Percentiles rank a stretch among this genome's conserved stretches.
These are phyloP conservation scores for Hiodon alosoides DNA, from an alignment of 2,113 vertebrate genomes.

Conservation along the genomic window DNA sequence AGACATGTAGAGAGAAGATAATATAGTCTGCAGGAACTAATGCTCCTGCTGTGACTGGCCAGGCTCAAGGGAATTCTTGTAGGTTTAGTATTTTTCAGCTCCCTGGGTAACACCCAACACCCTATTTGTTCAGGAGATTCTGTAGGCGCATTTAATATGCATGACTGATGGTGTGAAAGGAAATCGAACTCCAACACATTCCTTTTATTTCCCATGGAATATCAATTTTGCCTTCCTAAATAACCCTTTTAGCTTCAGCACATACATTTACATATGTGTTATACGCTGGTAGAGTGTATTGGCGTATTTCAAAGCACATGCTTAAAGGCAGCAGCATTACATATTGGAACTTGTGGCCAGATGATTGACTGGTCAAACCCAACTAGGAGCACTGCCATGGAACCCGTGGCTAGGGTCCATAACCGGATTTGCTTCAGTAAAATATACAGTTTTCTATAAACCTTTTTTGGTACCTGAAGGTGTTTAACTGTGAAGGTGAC, in stretches of 20 bases:
- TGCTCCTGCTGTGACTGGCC: conserved; percentile 39
- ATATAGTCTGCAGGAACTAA: conserved; percentile 37
- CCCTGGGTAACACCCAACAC: conserved; percentile 21
- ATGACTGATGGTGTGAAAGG: not conserved
- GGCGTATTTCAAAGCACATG: too few relatives aligned
- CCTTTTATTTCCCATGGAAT: not conserved
- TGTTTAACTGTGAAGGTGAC: conserved; percentile 93
- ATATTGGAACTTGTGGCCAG: too few relatives aligned
- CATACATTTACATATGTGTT: too few relatives aligned
- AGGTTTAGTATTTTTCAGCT: conserved; percentile 40
- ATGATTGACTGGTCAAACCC: too few relatives aligned
- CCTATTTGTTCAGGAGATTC: conserved; percentile 23
- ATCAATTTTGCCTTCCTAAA: not conserved
- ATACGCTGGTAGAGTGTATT: too few relatives aligned
- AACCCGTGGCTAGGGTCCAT: too few relatives aligned
- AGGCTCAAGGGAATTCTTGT: conserved; percentile 39
- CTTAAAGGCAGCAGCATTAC: too few relatives aligned
- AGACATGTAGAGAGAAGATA: conserved; percentile 45
- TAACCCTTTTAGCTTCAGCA: not conserved
- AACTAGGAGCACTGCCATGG: too few relatives aligned
- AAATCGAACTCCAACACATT: not conserved
- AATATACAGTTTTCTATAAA: too few relatives aligned
- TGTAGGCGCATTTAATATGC: not conserved
- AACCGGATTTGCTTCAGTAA: too few relatives aligned
- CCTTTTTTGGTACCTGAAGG: conserved; percentile 72